phyloP scores from a whole-genome alignment of 1,140 invertebrate species.

The Danaus melanippus region DNA sequence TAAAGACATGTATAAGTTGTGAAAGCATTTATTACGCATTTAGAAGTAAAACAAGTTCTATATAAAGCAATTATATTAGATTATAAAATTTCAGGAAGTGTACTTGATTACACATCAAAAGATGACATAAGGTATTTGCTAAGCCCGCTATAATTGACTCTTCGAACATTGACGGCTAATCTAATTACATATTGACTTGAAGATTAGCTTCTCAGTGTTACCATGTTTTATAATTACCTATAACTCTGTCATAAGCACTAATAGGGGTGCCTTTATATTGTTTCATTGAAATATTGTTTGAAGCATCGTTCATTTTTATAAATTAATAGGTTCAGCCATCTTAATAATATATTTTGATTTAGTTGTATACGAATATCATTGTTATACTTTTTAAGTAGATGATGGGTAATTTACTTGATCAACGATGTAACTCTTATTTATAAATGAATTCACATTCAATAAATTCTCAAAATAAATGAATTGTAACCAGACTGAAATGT shows the following conservation, averaged over 20 bases:
- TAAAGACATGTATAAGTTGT: no score
- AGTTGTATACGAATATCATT: slow-evolving; percentile 2
- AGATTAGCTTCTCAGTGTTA: not conserved
- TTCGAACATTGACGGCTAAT: slow-evolving; percentile 7
- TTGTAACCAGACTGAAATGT: no score
- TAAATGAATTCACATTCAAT: no score
- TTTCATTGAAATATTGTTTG: no score
- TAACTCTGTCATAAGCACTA: not conserved
- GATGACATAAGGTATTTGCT: slow-evolving; percentile 6
- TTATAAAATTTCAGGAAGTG: not conserved
- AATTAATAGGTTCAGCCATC: not conserved
- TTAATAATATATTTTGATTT: not conserved
- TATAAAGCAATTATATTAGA: no score
- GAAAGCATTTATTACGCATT: no score
- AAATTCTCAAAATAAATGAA: no score
- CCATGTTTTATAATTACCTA: slow-evolving; percentile 8
- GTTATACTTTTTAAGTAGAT: no score
- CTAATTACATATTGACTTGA: slow-evolving; percentile 6
- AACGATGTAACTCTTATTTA: no score
- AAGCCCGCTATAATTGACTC: slow-evolving; percentile 4
- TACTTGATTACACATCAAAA: slow-evolving; percentile 3
- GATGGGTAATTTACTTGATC: no score
- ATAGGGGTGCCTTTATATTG: no score
- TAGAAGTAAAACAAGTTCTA: no score
- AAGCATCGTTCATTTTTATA: not conserved